These are phyloP conservation scores for Drosophila mimica DNA, from an alignment of 2,888 invertebrate genomes.

Conservation along the genomic window DNA sequence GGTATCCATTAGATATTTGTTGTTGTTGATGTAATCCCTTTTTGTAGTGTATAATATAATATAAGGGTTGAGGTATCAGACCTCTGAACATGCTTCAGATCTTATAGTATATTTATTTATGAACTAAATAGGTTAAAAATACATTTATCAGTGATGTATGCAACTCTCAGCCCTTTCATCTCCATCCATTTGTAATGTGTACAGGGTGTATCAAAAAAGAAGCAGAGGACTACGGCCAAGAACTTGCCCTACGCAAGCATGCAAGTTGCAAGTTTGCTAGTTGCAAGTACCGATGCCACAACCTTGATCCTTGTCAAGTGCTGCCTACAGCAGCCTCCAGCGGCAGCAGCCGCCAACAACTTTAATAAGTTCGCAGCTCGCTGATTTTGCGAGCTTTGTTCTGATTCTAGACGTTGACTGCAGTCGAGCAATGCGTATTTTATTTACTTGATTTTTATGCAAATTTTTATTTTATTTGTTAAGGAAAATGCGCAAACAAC, in stretches of 20 bases:
- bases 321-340: slow-evolving; percentile 56
- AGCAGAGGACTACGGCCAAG: slow-evolving; percentile 11
- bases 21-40: not conserved
- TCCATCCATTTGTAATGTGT: not conserved
- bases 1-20: not conserved
- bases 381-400: slow-evolving; percentile 50
- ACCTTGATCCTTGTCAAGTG: slow-evolving; percentile 83
- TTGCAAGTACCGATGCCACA: slow-evolving; percentile 50
- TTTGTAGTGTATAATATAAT: not conserved
- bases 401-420: slow-evolving; percentile 46
- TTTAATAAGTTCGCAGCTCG: slow-evolving; percentile 81
- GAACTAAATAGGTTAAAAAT: not conserved
- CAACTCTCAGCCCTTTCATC: not conserved
- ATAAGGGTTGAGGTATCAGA: not conserved
- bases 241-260: slow-evolving; percentile 49
- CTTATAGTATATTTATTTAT: not conserved
- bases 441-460: slow-evolving; percentile 81
- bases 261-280: slow-evolving; percentile 20
- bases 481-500: slow-evolving; percentile 59
- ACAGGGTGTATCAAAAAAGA: slow-evolving; percentile 18
- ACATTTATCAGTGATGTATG: not conserved
- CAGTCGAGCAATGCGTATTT: slow-evolving; percentile 57
- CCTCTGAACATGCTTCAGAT: too few species aligned
- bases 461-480: slow-evolving; percentile 78
- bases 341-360: slow-evolving; percentile 59